Percentiles rank a stretch among this genome's conserved stretches.
These are phyloP conservation scores for Denticeps clupeoides DNA, from an alignment of 2,797 vertebrate species.

Conservation along the genomic window DNA sequence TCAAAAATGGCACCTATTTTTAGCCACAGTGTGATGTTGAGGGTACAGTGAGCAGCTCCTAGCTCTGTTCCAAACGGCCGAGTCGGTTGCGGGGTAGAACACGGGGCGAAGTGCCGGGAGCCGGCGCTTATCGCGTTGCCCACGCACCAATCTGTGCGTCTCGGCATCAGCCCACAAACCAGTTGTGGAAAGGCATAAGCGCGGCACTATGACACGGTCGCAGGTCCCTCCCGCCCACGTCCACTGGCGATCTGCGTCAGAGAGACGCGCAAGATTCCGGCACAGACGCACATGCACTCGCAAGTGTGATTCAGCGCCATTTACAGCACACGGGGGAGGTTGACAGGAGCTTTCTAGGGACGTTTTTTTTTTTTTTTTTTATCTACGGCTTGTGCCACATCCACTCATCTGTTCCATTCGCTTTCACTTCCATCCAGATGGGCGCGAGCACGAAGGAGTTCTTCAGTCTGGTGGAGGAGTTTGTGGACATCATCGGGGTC, in stretches of 20 bases:
- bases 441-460: constrained; percentile 80
- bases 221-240: constrained; percentile 55
- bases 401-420: background rate
- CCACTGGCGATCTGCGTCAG: constrained; percentile 57
- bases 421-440: constrained; percentile 57
- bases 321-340: constrained; percentile 52
- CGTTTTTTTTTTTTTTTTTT: too few relatives aligned
- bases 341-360: constrained; percentile 31
- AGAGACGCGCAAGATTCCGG: constrained; percentile 50
- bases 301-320: constrained; percentile 53
- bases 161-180: constrained; percentile 38
- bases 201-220: constrained; percentile 32
- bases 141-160: constrained; percentile 52
- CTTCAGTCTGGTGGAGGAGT: constrained; percentile 83
- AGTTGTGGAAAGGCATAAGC: constrained; percentile 38
- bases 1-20: constrained; percentile 10
- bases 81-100: constrained; percentile 15
- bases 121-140: constrained; percentile 47
- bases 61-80: constrained; percentile 24
- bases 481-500: constrained; percentile 84
- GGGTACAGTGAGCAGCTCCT: too few relatives aligned
- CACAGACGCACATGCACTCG: constrained; percentile 24
- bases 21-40: too few relatives aligned
- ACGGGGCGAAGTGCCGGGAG: background rate
- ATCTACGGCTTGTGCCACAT: too few relatives aligned